phyloP scores from a whole-genome alignment of 2,113 vertebrate species.

The Ageneiosus marmoratus region DNA sequence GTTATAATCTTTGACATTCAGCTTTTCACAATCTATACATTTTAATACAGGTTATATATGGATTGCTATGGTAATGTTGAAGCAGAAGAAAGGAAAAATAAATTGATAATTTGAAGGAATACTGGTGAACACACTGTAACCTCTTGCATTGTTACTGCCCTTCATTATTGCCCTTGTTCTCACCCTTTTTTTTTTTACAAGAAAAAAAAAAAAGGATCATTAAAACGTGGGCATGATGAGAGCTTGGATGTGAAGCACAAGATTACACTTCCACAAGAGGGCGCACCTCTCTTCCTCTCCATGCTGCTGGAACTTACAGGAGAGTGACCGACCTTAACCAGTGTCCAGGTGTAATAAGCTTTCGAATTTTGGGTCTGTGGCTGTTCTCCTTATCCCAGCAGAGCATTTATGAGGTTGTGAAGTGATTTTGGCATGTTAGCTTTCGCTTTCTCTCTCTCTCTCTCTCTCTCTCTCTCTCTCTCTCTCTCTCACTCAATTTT shows the following conservation, averaged over 20 bases:
- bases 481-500: neutral
- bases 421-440: constrained; percentile 33
- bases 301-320: constrained; percentile 6
- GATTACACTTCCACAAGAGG: constrained; percentile 10
- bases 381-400: constrained; percentile 22
- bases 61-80: constrained; percentile 84
- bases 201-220: constrained; percentile 52
- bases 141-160: constrained; percentile 53
- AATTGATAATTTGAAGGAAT: constrained; percentile 73
- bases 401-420: constrained; percentile 10
- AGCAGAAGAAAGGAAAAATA: constrained; percentile 75
- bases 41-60: constrained; percentile 97
- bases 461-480: neutral
- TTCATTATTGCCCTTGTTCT: constrained; percentile 47
- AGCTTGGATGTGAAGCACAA: constrained; percentile 13
- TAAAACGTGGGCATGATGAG: constrained; percentile 42
- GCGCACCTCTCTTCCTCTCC: neutral
- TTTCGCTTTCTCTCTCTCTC: neutral
- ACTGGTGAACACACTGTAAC: constrained; percentile 92
- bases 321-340: constrained; percentile 8
- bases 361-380: constrained; percentile 3
- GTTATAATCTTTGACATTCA: constrained; percentile 82
- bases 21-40: constrained; percentile 97
- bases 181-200: constrained; percentile 29
- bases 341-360: neutral